Conservation (phyloP, 2,888 invertebrate genomes). For the Eupsilia transversa region DNA sequence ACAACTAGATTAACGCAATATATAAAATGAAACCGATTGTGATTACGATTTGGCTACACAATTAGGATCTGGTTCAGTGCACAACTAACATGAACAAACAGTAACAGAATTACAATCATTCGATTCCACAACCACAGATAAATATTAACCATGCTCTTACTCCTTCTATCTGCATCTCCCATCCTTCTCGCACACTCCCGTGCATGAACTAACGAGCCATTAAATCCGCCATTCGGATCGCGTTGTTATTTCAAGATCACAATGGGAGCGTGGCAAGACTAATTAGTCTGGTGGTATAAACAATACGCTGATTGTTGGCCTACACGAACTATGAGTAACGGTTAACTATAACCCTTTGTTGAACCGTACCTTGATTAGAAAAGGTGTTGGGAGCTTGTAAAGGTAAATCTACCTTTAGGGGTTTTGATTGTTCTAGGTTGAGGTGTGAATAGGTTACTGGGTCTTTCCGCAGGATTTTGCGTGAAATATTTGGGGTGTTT, state of each 20-base stretch:
- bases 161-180: neutral
- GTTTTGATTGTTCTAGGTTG: conserved; percentile 23
- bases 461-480: conserved; percentile 5
- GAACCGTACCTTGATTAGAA: conserved; percentile 44
- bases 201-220: conserved; percentile 68
- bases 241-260: conserved; percentile 66
- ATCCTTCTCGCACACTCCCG: conserved; percentile 33
- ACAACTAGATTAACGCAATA: neutral
- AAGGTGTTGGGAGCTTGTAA: conserved; percentile 42
- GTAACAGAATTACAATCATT: conserved; percentile 34
- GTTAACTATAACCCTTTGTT: conserved; percentile 50
- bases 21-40: neutral
- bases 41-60: neutral
- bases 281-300: conserved; percentile 65
- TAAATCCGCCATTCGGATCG: conserved; percentile 63
- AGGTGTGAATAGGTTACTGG: conserved; percentile 26
- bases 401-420: conserved; percentile 32
- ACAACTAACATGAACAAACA: conserved; percentile 20
- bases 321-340: conserved; percentile 60
- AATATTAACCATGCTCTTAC: conserved; percentile 35
- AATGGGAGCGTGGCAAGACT: conserved; percentile 57
- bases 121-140: conserved; percentile 31
- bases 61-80: neutral
- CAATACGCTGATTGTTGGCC: conserved; percentile 60
- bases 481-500: neutral